phyloP scores from a whole-genome alignment of 2,888 invertebrate genomes.

The Phyllotreta striolata region DNA sequence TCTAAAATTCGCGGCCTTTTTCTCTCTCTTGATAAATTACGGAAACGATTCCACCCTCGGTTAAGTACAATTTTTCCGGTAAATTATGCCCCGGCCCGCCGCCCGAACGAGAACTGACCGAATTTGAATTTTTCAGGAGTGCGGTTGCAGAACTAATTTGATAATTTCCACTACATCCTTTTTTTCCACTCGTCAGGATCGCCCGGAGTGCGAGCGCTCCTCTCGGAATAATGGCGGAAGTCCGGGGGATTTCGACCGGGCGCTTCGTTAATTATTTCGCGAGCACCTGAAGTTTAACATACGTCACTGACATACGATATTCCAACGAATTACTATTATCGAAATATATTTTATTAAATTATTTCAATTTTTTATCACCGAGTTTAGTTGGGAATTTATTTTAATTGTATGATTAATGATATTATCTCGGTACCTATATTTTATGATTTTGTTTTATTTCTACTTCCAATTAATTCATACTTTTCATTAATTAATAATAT shows the following conservation, averaged over 20 bases:
- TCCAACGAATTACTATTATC: too few species aligned
- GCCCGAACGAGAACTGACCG: constrained; percentile 25
- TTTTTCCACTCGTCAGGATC: constrained; percentile 18
- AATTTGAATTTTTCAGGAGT: constrained; percentile 36
- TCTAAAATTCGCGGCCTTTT: too few species aligned
- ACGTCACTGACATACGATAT: too few species aligned
- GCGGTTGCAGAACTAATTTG: constrained; percentile 31
- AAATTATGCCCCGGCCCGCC: constrained; percentile 25
- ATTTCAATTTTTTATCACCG: too few species aligned
- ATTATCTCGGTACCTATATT: too few species aligned
- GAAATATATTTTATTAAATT: too few species aligned
- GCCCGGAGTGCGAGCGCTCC: too few species aligned
- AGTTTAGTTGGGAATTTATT: too few species aligned
- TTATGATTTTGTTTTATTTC: too few species aligned
- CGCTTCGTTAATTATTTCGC: constrained; percentile 11
- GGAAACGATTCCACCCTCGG: constrained; percentile 24
- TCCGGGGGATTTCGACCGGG: neutral
- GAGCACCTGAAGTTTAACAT: neutral
- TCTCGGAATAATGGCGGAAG: neutral
- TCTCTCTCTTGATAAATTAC: constrained; percentile 32
- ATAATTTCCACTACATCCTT: constrained; percentile 33
- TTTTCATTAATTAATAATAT: too few species aligned
- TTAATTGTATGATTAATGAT: too few species aligned
- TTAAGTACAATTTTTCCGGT: constrained; percentile 35
- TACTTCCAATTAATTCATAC: too few species aligned